These are phyloP conservation scores for Hybognathus amarus DNA, from an alignment of 2,797 vertebrate genomes.

Conservation along the genomic window DNA sequence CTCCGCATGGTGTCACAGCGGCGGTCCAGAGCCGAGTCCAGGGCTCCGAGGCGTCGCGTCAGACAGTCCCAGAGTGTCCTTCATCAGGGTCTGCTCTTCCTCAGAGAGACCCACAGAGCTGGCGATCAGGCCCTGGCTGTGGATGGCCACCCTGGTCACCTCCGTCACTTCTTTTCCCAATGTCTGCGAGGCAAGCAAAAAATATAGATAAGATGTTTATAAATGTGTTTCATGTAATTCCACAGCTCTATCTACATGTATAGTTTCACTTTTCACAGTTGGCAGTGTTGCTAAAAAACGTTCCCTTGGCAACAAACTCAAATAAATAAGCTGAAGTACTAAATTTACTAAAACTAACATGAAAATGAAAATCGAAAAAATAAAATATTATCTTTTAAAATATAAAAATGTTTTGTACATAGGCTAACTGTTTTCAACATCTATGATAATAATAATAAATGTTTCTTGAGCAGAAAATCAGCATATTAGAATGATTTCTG, in stretches of 20 bases:
- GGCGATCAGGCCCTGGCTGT: slow-evolving; percentile 84
- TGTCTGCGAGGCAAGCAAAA: slow-evolving; percentile 74
- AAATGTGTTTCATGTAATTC: slow-evolving; percentile 43
- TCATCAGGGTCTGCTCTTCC: slow-evolving; percentile 74
- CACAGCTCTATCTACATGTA: background rate
- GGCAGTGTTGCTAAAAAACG: background rate
- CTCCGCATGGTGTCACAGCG: slow-evolving; percentile 88
- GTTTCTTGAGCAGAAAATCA: no score
- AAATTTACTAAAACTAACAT: no score
- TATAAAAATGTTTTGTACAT: no score
- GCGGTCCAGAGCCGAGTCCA: slow-evolving; percentile 86
- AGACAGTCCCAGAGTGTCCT: slow-evolving; percentile 88
- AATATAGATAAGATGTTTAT: background rate
- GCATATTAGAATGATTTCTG: no score
- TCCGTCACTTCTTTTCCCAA: slow-evolving; percentile 89
- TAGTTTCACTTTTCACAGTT: background rate
- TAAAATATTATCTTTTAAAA: no score
- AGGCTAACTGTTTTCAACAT: no score
- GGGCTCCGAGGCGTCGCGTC: slow-evolving; percentile 81
- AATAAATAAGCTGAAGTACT: no score
- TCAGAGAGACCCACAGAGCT: slow-evolving; percentile 78
- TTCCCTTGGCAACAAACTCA: no score
- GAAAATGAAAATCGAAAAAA: no score
- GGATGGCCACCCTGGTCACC: slow-evolving; percentile 86
- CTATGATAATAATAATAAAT: no score